These are phyloP conservation scores for Andrena chrysosceles DNA, from an alignment of 2,888 invertebrate genomes.

Conservation along the genomic window DNA sequence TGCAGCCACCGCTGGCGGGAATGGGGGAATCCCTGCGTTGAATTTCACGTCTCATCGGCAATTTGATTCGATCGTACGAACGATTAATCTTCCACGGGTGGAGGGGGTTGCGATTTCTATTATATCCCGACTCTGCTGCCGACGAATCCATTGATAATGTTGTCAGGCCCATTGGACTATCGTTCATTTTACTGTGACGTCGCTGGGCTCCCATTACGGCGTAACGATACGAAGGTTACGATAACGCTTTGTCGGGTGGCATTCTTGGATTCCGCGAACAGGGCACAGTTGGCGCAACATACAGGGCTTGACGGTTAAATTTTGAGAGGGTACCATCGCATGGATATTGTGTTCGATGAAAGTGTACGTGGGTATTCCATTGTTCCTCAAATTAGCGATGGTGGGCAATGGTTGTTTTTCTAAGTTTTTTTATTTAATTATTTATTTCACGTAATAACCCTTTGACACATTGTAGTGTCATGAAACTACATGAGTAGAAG, in stretches of 20 bases:
- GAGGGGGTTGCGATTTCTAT: conserved; percentile 55
- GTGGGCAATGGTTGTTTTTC: no score
- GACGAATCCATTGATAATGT: conserved; percentile 50
- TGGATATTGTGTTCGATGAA: no score
- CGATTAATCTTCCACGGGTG: conserved; percentile 54
- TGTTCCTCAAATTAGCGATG: no score
- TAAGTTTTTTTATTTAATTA: no score
- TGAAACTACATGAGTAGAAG: no score
- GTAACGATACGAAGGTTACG: conserved; percentile 8
- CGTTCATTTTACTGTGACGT: conserved; percentile 41
- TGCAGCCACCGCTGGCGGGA: conserved; percentile 27
- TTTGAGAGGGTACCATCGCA: no score
- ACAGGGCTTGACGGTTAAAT: background rate
- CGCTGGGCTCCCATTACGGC: conserved; percentile 38
- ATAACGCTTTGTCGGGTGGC: conserved; percentile 2
- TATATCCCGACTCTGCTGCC: conserved; percentile 38
- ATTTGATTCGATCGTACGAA: conserved; percentile 54
- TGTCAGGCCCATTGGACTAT: conserved; percentile 29
- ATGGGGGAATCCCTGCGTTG: conserved; percentile 38
- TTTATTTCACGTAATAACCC: no score
- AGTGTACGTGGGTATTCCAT: no score
- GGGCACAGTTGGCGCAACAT: background rate
- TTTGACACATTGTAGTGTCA: no score
- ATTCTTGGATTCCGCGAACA: background rate
- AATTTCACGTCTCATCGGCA: conserved; percentile 58